Evolutionary conservation across 2,797 vertebrate species (phyloP).

Genomic region (Chelidonichthys spinosus): DNA sequence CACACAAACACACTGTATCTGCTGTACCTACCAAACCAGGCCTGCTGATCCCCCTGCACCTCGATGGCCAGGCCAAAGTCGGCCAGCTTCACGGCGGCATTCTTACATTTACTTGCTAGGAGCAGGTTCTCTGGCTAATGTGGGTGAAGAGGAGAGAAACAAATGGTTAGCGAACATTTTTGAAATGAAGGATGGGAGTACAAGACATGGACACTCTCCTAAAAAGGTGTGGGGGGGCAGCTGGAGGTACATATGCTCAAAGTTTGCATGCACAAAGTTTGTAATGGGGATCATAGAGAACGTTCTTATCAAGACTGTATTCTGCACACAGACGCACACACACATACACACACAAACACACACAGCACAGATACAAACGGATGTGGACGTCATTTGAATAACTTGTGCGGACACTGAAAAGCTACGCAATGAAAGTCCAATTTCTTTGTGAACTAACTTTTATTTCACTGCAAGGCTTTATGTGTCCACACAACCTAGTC

Average conservation of each 20-base stretch:
- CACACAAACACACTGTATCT: not conserved
- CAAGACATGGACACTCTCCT: conserved; percentile 10
- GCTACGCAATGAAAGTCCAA: conserved; percentile 13
- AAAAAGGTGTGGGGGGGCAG: conserved; percentile 10
- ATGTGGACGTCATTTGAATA: conserved; percentile 13
- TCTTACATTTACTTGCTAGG: conserved; percentile 97
- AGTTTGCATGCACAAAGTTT: conserved; percentile 36
- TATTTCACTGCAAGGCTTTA: not conserved
- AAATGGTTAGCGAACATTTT: conserved; percentile 16
- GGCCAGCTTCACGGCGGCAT: conserved; percentile 95
- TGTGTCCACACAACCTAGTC: conserved; percentile 7
- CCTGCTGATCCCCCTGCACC: conserved; percentile 97
- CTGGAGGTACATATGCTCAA: not conserved
- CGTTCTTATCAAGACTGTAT: not conserved
- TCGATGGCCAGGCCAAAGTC: conserved; percentile 97
- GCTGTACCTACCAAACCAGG: conserved; percentile 93
- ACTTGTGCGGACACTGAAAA: not conserved
- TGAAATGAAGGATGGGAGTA: not conserved
- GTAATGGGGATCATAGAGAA: not conserved
- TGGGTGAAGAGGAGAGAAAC: conserved; percentile 24
- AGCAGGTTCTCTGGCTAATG: conserved; percentile 96
- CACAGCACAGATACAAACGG: not conserved
- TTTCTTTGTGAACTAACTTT: not conserved
- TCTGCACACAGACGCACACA: conserved; percentile 22
- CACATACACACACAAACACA: conserved; percentile 13